Conservation (phyloP, 2,888 invertebrate species). For the Esperia sulphurella region DNA sequence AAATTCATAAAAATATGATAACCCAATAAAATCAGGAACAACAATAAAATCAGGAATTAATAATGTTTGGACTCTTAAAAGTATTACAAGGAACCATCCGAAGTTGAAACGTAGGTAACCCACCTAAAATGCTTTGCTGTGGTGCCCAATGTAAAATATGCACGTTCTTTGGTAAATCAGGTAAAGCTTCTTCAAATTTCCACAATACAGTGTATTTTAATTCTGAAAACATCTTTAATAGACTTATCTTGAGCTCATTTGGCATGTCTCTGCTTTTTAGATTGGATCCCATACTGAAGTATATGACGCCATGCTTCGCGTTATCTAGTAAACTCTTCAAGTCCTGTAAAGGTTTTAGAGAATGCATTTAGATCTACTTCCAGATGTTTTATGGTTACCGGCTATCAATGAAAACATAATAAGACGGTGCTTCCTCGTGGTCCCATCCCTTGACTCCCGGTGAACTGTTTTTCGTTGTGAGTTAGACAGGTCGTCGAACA, state of each 20-base stretch:
- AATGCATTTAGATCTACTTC: neutral
- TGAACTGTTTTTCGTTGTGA: too few species aligned
- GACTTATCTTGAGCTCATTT: slow-evolving; percentile 24
- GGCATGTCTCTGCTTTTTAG: slow-evolving; percentile 40
- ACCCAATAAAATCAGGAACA: too few species aligned
- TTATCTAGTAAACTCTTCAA: slow-evolving; percentile 43
- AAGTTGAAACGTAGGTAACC: slow-evolving; percentile 8
- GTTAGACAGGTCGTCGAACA: too few species aligned
- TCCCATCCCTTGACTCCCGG: too few species aligned
- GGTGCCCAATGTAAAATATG: slow-evolving; percentile 49
- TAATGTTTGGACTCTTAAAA: neutral
- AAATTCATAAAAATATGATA: neutral
- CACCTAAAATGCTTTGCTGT: slow-evolving; percentile 40
- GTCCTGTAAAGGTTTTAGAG: slow-evolving; percentile 25
- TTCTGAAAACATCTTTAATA: slow-evolving; percentile 42
- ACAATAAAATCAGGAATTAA: neutral
- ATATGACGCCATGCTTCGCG: slow-evolving; percentile 48
- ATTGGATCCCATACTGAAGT: slow-evolving; percentile 58
- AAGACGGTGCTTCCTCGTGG: too few species aligned
- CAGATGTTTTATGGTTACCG: too few species aligned
- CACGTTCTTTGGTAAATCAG: slow-evolving; percentile 42
- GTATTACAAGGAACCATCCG: neutral
- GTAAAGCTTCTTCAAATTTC: slow-evolving; percentile 49
- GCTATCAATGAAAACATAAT: too few species aligned
- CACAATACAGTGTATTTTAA: slow-evolving; percentile 56